Conservation (phyloP, 2,113 vertebrate genomes). For the Salminus brasiliensis region DNA sequence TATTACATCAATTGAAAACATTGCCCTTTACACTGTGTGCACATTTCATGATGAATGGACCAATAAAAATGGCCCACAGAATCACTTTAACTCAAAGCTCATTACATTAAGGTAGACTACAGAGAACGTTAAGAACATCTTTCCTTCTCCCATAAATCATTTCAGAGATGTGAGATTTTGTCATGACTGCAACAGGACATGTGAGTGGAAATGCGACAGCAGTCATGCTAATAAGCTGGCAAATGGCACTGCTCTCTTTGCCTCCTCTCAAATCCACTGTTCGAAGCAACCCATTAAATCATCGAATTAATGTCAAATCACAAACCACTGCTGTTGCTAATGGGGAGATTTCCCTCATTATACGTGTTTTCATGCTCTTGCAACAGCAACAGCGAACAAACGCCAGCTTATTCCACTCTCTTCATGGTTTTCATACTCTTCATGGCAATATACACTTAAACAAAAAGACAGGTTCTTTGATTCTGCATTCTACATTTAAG, state of each 20-base stretch:
- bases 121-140: not conserved
- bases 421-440: not conserved
- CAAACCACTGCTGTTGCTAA: constrained; percentile 22
- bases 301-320: constrained; percentile 31
- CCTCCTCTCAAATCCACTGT: constrained; percentile 10
- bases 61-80: not conserved
- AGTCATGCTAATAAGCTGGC: constrained; percentile 10
- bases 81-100: no score
- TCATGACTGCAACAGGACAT: not conserved
- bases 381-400: constrained; percentile 21
- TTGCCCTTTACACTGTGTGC: no score
- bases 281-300: constrained; percentile 29
- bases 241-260: not conserved
- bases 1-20: not conserved
- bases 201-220: not conserved
- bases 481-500: no score
- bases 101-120: no score
- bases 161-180: not conserved
- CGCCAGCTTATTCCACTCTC: not conserved
- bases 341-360: constrained; percentile 29
- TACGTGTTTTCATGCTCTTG: constrained; percentile 36
- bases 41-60: not conserved
- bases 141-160: not conserved
- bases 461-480: not conserved
- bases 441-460: not conserved